Conservation (phyloP, 2,113 vertebrate genomes). For the Megaceryle torquata region DNA sequence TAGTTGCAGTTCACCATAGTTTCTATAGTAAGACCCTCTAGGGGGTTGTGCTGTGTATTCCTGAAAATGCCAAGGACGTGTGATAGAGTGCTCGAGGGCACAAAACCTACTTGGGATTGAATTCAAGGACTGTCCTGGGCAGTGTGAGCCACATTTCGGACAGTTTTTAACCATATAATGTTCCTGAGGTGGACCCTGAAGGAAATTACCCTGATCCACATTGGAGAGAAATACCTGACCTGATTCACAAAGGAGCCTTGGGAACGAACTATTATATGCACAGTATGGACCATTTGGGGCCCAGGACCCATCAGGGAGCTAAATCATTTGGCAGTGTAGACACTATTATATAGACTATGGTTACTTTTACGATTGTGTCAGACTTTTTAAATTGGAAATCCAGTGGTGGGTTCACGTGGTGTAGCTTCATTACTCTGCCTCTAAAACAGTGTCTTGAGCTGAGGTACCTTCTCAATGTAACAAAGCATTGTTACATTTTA, state of each 20-base stretch:
- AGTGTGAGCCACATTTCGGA: background rate
- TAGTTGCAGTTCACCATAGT: background rate
- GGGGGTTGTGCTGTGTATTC: background rate
- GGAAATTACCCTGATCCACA: background rate
- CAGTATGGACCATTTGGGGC: fast-evolving
- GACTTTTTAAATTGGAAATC: background rate
- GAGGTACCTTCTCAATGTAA: background rate
- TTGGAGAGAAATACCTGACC: background rate
- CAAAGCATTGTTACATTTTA: background rate
- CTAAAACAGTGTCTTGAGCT: background rate
- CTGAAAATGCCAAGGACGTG: background rate
- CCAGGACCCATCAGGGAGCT: background rate
- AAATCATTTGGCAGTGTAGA: background rate
- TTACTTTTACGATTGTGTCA: background rate
- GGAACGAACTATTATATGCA: fast-evolving
- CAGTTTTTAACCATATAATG: background rate
- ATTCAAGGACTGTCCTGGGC: background rate
- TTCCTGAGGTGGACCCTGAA: background rate
- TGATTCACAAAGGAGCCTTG: background rate
- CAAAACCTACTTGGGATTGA: background rate
- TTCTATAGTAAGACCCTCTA: background rate
- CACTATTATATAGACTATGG: background rate
- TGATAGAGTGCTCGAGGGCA: background rate
- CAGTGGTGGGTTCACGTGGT: background rate
- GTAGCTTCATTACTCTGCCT: background rate